Evolutionary conservation across 1,140 invertebrate species (phyloP), one percentile per base, ranked within the genome.

Genomic region (Diplogasteroides magnus): DNA sequence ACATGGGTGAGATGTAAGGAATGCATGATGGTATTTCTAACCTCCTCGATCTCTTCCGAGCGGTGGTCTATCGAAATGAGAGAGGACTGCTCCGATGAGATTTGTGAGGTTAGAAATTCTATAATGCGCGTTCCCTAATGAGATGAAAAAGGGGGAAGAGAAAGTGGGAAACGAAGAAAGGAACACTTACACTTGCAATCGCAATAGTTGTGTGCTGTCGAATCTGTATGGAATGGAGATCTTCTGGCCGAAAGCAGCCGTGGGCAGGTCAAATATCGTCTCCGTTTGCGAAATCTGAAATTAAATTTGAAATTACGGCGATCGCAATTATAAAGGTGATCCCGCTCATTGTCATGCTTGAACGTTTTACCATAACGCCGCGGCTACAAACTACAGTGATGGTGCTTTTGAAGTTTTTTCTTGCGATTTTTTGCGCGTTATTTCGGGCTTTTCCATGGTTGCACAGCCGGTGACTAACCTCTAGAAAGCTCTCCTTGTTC

Each of bases 201-300:
- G n/a, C 14, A 55, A 63, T 14, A n/a, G 6, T 23, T n/a, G 15
- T 31, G 28, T 3, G 6, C 29, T 23, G 19, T 48, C 66, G n/a
- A 68, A 68, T 29, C 59, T 48, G 55, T 67, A 68, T 23, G 56
- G 56, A 15, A 68, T 13, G 11, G 55, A 26, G 27, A 26, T 63
- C n/a, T 56, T n/a, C 25, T 68, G 66, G 13, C n/a, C 14, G 57
- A 68, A 68, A 31, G n/a, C 26, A n/a, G 55, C 56, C 15, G 61
- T 31, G n/a, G 28, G 31, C n/a, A 29, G 26, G 26, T 68, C 19
- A 56, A 55, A 68, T 2, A 68, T 48, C 13, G 66, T 68, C 56
- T 68, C 66, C 6, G 66, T 68, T 68, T 68, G 66, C 25, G 66
- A 68, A 14, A 68, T 19, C 66, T 68, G 64, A 48, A 61, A 26